Evolutionary conservation across 2,113 vertebrate species (phyloP).

Genomic region (Hemiprocne comata): DNA sequence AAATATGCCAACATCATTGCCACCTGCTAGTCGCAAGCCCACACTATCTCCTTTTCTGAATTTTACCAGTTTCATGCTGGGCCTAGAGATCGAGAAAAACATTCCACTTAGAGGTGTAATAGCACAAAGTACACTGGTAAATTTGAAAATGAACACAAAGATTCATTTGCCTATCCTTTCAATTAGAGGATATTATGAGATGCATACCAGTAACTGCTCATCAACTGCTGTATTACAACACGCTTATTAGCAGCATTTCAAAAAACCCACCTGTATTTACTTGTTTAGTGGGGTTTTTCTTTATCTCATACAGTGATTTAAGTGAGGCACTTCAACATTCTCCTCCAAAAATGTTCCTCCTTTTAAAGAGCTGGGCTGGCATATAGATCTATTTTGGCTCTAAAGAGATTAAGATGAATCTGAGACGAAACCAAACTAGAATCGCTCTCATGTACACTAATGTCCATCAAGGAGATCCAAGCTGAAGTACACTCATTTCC

Average conservation of each 20-base stretch:
- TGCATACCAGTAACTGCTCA: background rate
- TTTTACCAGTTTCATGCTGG: slow-evolving; percentile 99
- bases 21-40: slow-evolving; percentile 95
- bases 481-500: background rate
- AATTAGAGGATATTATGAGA: background rate
- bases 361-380: background rate
- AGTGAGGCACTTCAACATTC: background rate
- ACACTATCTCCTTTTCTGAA: slow-evolving; percentile 99
- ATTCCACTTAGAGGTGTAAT: background rate
- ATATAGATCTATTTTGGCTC: background rate
- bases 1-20: slow-evolving; percentile 98
- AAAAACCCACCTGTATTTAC: background rate
- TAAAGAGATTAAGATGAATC: background rate
- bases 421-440: background rate
- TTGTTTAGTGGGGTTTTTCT: background rate
- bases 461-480: background rate
- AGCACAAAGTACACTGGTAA: background rate
- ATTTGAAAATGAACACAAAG: background rate
- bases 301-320: background rate
- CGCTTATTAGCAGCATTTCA: background rate
- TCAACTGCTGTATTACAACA: background rate
- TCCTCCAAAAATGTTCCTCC: background rate
- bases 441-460: background rate
- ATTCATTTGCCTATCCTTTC: background rate
- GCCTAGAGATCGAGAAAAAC: slow-evolving; percentile 78